phyloP scores from a whole-genome alignment of 2,797 vertebrate genomes.

The Platyrinchus mystaceus region DNA sequence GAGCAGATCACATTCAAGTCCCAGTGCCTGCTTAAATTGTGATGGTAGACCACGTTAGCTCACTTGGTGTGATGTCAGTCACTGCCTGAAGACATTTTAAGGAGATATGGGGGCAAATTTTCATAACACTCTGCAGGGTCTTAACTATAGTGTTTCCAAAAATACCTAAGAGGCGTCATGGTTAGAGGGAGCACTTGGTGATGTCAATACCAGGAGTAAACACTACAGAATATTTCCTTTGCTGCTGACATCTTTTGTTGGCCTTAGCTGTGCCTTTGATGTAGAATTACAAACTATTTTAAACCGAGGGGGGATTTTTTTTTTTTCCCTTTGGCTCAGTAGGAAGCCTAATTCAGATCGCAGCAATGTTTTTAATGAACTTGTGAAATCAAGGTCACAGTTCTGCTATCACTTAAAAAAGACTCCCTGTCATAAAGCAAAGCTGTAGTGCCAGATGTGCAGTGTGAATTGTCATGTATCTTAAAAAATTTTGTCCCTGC shows the following conservation, averaged over 20 bases:
- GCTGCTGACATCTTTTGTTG: not conserved
- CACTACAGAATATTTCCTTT: not conserved
- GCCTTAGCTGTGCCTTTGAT: slow-evolving; percentile 5
- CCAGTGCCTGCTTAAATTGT: not conserved
- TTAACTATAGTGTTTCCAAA: not conserved
- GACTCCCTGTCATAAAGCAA: not conserved
- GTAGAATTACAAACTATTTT: not conserved
- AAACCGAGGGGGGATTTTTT: not conserved
- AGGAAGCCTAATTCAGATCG: not conserved
- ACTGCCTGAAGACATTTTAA: not conserved
- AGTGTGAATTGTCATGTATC: not conserved
- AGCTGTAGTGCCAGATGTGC: slow-evolving; percentile 33
- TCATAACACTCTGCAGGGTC: not conserved
- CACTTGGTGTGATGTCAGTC: not conserved
- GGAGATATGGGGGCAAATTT: not conserved
- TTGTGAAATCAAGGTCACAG: slow-evolving; percentile 50
- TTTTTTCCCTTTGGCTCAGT: not conserved
- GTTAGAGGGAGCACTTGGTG: not conserved
- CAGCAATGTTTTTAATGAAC: slow-evolving; percentile 38
- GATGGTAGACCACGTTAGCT: not conserved
- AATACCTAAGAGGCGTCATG: not conserved
- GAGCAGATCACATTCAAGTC: not conserved
- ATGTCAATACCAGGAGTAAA: not conserved
- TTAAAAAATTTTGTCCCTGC: slow-evolving; percentile 7
- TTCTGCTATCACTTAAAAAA: slow-evolving; percentile 8